Evolutionary conservation across 1,140 invertebrate genomes (phyloP), one percentile per base, ranked within the genome.

Genomic region (Leptinotarsa texana): DNA sequence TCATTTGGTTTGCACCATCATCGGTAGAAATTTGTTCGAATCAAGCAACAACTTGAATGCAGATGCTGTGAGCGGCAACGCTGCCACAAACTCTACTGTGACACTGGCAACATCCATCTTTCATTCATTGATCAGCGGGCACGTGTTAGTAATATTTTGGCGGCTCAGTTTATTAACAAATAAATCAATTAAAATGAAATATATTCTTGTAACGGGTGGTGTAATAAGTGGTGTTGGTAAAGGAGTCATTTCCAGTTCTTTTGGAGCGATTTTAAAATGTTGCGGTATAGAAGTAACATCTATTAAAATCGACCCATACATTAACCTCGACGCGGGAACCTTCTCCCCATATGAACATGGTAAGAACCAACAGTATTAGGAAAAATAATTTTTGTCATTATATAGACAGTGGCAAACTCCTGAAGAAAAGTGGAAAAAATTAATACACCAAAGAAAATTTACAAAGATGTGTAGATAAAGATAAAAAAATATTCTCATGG

Each of bases 231-330:
- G 98, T 48, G 95, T 99, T 73, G 98, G 98, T 17, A 99, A 99
- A 89, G 98, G 98, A 73, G 95, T 99, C 13, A 97, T 99, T 80
- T 95, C 97, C 13, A 97, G 95, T 84, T 97, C 95, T 74, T 93
- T 99, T 84, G 98, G 98, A 17, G 96, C 96, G 24, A 92, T 99
- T 78, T 88, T 99, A 4, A 98, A 98, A 88, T 93, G 93, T 75
- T 95, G 93, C 84, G 96, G 96, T 4, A 92, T 98, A 66, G 89
- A 93, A 83, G 96, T 99, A 4, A 98, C 97, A 24, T 95, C 95
- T 17, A 99, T 99, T 80, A 99, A 99, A 90, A 99, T 99, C 82
- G 98, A 99, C 86, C 98, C 98, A 0, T 99, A 99, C 84, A 96
- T 99, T 69, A 99, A 99, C 86, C 97, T 99, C 78, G 98, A 99